Conservation (phyloP, 2,797 vertebrate genomes). For the Todus mexicanus region DNA sequence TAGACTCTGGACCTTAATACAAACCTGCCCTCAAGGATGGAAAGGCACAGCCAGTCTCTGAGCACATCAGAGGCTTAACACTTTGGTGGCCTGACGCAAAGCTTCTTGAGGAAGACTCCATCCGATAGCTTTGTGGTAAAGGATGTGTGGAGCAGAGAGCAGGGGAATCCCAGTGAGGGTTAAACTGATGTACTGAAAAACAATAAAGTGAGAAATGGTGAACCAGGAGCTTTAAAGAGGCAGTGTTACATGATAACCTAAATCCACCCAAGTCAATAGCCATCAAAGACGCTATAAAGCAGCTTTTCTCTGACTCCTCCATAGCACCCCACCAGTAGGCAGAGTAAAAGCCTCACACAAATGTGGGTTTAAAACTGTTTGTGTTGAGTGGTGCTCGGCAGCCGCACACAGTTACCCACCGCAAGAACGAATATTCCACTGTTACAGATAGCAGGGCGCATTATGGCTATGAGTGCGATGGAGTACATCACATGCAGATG, state of each 20-base stretch:
- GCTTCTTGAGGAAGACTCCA: neutral
- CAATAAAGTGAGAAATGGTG: neutral
- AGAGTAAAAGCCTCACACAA: neutral
- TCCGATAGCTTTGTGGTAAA: neutral
- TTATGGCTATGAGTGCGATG: rapidly evolving
- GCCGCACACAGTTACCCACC: rapidly evolving
- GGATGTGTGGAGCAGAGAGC: neutral
- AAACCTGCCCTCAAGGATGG: neutral
- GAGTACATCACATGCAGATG: rapidly evolving
- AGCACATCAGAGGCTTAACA: neutral
- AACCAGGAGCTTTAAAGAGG: neutral
- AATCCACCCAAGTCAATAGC: neutral
- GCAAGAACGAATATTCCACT: neutral
- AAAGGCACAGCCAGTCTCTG: neutral
- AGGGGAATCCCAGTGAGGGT: neutral
- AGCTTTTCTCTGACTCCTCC: neutral
- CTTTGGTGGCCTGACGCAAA: neutral
- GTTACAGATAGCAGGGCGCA: rapidly evolving
- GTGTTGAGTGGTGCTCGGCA: neutral
- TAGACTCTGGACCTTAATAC: neutral
- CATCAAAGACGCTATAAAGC: neutral
- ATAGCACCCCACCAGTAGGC: neutral
- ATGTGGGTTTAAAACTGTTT: rapidly evolving
- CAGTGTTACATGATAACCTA: neutral
- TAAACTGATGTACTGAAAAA: neutral